Percentiles rank a stretch among this genome's conserved stretches.
Conservation (phyloP, 2,888 invertebrate species). For the Synanthedon tipuliformis region DNA sequence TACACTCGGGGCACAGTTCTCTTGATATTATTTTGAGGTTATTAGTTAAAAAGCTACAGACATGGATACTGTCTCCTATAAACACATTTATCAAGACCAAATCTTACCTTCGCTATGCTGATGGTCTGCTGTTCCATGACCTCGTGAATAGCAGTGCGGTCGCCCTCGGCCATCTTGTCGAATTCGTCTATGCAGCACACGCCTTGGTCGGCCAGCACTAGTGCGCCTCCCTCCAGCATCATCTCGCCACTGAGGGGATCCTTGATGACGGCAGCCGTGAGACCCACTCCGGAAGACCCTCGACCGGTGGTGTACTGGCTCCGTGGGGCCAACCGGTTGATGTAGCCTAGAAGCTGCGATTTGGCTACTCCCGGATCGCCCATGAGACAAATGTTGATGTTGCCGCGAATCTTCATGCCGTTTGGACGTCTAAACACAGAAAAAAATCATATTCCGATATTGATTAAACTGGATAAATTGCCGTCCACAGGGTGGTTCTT, state of each 20-base stretch:
- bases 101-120: conserved; percentile 90
- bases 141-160: conserved; percentile 96
- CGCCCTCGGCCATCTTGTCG: conserved; percentile 98
- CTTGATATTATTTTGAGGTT: no score
- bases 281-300: conserved; percentile 97
- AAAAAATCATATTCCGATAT: neutral
- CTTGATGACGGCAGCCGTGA: conserved; percentile 98
- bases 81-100: neutral
- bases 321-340: conserved; percentile 91
- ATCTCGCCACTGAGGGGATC: conserved; percentile 98
- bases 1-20: neutral
- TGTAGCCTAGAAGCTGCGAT: conserved; percentile 94
- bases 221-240: conserved; percentile 96
- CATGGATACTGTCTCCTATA: neutral
- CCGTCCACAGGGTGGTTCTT: no score
- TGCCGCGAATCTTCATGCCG: conserved; percentile 97
- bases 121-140: conserved; percentile 99
- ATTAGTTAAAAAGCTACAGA: no score
- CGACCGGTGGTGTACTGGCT: conserved; percentile 96
- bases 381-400: conserved; percentile 98
- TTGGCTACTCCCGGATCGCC: conserved; percentile 99
- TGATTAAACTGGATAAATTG: no score
- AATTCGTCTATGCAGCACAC: conserved; percentile 99
- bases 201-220: conserved; percentile 96
- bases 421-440: conserved; percentile 74